These are phyloP conservation scores for Heliconius hewitsoni DNA, from an alignment of 1,140 invertebrate genomes.

Conservation along the genomic window DNA sequence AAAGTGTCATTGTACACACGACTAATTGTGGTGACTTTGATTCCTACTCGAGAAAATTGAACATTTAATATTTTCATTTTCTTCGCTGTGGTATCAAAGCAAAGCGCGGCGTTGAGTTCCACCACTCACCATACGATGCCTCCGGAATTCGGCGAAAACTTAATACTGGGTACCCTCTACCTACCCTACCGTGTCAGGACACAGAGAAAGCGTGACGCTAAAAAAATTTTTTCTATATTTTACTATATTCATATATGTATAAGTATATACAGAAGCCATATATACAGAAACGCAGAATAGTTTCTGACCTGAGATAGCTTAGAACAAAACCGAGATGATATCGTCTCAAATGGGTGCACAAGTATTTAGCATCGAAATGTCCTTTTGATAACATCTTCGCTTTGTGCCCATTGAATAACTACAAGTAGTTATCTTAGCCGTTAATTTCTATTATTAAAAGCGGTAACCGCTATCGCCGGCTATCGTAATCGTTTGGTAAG, in stretches of 20 bases:
- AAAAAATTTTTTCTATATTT: not conserved
- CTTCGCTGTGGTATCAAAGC: too few relatives aligned
- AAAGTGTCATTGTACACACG: too few relatives aligned
- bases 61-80: too few relatives aligned
- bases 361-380: slow-evolving; percentile 51
- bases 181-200: too few relatives aligned
- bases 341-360: slow-evolving; percentile 49
- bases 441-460: slow-evolving; percentile 51
- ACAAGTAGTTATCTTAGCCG: slow-evolving; percentile 41
- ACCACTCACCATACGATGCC: too few relatives aligned
- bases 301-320: slow-evolving; percentile 29
- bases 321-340: slow-evolving; percentile 40
- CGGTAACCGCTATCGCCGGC: slow-evolving; percentile 38
- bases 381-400: slow-evolving; percentile 47
- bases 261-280: not conserved
- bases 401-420: slow-evolving; percentile 48
- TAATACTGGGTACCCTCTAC: too few relatives aligned
- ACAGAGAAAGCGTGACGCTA: too few relatives aligned
- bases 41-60: too few relatives aligned
- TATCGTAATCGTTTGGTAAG: slow-evolving; percentile 46
- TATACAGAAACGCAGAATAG: slow-evolving; percentile 15
- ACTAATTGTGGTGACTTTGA: too few relatives aligned
- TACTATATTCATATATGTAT: not conserved
- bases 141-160: too few relatives aligned
- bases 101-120: too few relatives aligned